Evolutionary conservation across 2,888 invertebrate species (phyloP), one percentile per base, ranked within the genome.

Genomic region (Galerucella calmariensis): DNA sequence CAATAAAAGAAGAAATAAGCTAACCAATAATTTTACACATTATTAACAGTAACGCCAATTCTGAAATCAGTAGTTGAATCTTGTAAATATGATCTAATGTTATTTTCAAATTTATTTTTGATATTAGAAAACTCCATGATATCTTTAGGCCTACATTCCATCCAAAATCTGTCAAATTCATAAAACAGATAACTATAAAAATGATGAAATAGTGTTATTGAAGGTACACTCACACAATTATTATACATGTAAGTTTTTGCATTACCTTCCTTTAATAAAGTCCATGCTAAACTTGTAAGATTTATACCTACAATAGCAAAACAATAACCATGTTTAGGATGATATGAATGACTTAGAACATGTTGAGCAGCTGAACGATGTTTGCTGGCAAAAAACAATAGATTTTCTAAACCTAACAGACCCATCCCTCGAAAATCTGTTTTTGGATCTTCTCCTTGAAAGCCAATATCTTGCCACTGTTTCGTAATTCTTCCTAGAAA

Each of bases 341-440:
- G 97, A 81, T 92, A 91, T 0, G 97, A 97, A 85, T 96, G 96
- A 20, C 94, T 92, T 14, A 97, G 88, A 6, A 97, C 94, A 85
- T 96, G 94, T 69, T 91, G 91, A 2, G 97, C 94, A 16, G 94
- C 92, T 81, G 92, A 92, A 24, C 92, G 92, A 86, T 96, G 96
- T 84, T 95, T 94, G 51, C 90, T 90, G 41, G 95, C 94, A 88
- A 98, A 97, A 84, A 91, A 97, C 82, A 97, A 85, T 0, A 99
- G 89, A 88, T 98, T 98, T 82, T 98, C 95, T 65, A 99, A 88
- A 10, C 98, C 98, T 58, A 99, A 89, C 75, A 98, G 87, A 35
- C 99, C 99, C 98, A 99, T 99, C 76, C 99, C 99, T 69, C 99
- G 92, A 85, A 99, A 99, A 88, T 99, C 99, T 0, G 99, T 99